A percentile compares a stretch with the other conserved stretches of the same genome.
Conservation (phyloP, 2,113 vertebrate species). For the Muntiacus muntjak region DNA sequence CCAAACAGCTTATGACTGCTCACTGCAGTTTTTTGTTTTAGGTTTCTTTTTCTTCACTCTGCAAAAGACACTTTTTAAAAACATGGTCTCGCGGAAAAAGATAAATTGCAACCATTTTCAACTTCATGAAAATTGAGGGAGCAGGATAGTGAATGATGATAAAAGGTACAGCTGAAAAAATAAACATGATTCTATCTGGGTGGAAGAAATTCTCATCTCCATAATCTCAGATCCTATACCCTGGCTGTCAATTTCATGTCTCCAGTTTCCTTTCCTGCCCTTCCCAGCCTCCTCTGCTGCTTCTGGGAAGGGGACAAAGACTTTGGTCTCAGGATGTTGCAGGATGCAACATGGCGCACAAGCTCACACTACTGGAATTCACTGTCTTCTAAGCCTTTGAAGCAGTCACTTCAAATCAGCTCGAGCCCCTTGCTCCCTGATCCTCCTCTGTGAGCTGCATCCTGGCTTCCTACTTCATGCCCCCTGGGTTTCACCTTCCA, state of each 20-base stretch:
- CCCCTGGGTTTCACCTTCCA: neutral
- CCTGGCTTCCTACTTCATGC: neutral
- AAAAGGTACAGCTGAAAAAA: slow-evolving; percentile 85
- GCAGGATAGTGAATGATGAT: slow-evolving; percentile 71
- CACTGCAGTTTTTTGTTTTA: neutral
- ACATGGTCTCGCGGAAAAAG: slow-evolving; percentile 81
- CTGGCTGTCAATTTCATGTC: slow-evolving; percentile 68
- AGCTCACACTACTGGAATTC: slow-evolving; percentile 74
- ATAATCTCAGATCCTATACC: slow-evolving; percentile 81
- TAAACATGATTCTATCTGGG: slow-evolving; percentile 88
- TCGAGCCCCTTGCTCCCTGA: neutral
- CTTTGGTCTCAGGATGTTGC: slow-evolving; percentile 85
- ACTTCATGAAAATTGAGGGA: slow-evolving; percentile 75
- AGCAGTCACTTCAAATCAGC: neutral
- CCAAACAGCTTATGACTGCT: neutral
- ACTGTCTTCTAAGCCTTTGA: slow-evolving; percentile 22
- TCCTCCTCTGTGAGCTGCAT: neutral
- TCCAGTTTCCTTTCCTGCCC: slow-evolving; percentile 71
- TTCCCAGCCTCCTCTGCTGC: slow-evolving; percentile 81
- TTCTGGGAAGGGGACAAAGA: slow-evolving; percentile 83
- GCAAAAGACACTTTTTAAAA: slow-evolving; percentile 79
- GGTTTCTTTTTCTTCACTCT: slow-evolving; percentile 63
- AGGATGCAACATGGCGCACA: slow-evolving; percentile 76
- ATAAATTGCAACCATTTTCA: slow-evolving; percentile 77
- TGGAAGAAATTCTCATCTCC: slow-evolving; percentile 73